Evolutionary conservation across 1,140 invertebrate species (phyloP), one percentile per base, ranked within the genome.

Genomic region (Dendroctonus ponderosae): DNA sequence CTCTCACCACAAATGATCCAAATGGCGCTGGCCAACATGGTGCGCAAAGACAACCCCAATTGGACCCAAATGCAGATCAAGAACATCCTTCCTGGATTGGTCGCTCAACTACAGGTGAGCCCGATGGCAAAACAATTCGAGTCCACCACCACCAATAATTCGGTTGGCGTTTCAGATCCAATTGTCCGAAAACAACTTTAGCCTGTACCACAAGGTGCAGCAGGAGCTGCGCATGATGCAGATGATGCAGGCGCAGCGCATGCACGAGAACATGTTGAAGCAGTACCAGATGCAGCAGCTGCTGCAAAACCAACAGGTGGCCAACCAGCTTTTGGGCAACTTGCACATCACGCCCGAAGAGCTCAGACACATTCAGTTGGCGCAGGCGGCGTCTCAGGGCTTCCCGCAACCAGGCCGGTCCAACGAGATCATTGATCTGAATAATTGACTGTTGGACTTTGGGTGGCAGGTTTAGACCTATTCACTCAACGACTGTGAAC

Each of bases 41-140:
- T 78, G 7, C 59, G 70, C 42, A 66, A 70, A 49, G 77, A 78
- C 41, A 75, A 78, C 68, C 74, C 76, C 5, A 67, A 57, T 0
- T 76, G 72, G 71, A 74, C 70, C 2, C 68, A 72, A 7, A 44
- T 64, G 7, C 75, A 78, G 63, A 72, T 78, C 26, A 74, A 67
- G 40, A 65, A 68, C 7, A 72, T 77, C 7, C 60, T 77, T 12
- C 76, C 77, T 2, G 66, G 69, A 7, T 58, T 77, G 9, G 57
- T 75, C 8, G 67, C 73, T 11, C 71, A 74, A 41, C 48, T 77
- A 46, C 68, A 68, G 14, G 67, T 70, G 46, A 54, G 12, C 61
- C 9, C 9, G 12, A 46, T 46, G 9, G 9, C 44, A 14, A 26
- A 26, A 3, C 26, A 26, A 26, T 2, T 3, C 26, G 26, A 26